Evolutionary conservation across 2,888 invertebrate genomes (phyloP), one percentile per base, ranked within the genome.

Genomic region (Brenthis ino): DNA sequence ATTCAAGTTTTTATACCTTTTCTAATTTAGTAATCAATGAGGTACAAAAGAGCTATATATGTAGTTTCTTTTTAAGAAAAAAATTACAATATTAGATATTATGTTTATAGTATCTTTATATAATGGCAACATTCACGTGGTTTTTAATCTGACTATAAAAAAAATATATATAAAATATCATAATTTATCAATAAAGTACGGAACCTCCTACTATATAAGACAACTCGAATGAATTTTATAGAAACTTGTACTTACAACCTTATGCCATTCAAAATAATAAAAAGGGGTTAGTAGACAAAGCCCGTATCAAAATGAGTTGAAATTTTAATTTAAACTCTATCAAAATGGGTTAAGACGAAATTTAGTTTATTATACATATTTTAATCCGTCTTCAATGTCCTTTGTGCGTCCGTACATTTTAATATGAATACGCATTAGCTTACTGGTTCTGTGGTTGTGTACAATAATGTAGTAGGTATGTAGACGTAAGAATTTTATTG

Each of bases 401-500:
- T 74, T 74, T 74, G 74, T 74, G 66, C 64, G 69, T 72, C 57
- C 5, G 68, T 74, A 69, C 70, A 75, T 80, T 81, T 77, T 58
- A 78, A 79, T 79, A 78, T 77, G 77, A 79, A 78, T 77, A 72
- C 67, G 71, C 70, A 75, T 79, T 75, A 77, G 78, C 77, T 75
- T 75, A 75, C 76, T 75, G 73, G 75, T 74, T 70, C 55, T 72
- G 73, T 74, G 77, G 77, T 77, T 76, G 67, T 67, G 73, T 75
- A 69, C 20, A 47, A 20, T 60, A 60, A 8, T 47, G 48, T 48
- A 13, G 3, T 24, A 2, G 24, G 11, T 20, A 43, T 57, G 43
- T 43, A 50, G 4, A 28, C 12, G 6, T 28, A 50, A 28, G 28
- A 50, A 14, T 50, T 60, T 53, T 50, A 60, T 48, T 50, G 28